These are phyloP conservation scores for Dolomedes plantarius DNA, from an alignment of 2,888 invertebrate species.

Conservation along the genomic window DNA sequence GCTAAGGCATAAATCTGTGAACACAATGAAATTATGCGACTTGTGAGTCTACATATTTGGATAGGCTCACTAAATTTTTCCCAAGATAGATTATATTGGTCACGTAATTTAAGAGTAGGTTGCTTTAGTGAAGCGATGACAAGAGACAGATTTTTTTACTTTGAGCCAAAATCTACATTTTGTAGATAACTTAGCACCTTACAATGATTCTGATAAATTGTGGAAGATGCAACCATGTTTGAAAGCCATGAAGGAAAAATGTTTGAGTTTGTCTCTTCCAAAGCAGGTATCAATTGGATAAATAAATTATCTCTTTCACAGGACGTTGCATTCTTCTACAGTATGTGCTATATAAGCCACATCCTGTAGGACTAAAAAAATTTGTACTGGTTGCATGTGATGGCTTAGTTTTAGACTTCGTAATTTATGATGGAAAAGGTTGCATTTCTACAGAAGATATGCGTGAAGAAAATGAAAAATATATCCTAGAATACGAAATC, in stretches of 20 bases:
- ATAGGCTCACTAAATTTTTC: not conserved
- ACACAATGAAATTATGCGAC: slow-evolving; percentile 2
- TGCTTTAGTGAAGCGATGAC: not conserved
- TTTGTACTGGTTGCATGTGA: slow-evolving; percentile 75
- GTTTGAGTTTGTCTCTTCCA: not conserved
- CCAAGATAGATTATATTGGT: not conserved
- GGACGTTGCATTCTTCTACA: slow-evolving; percentile 72
- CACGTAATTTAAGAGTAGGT: not conserved
- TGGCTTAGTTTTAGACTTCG: slow-evolving; percentile 74
- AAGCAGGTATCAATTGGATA: slow-evolving; percentile 73
- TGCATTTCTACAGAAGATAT: too few species aligned
- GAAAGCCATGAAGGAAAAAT: not conserved
- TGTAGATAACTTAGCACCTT: not conserved
- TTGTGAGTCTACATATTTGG: not conserved
- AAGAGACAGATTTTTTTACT: not conserved
- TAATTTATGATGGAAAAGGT: slow-evolving; percentile 74
- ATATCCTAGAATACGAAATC: too few species aligned
- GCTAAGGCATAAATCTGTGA: not conserved
- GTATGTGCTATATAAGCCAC: slow-evolving; percentile 75
- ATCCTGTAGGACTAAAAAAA: slow-evolving; percentile 76
- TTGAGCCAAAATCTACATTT: not conserved
- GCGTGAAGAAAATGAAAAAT: too few species aligned
- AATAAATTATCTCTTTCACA: slow-evolving; percentile 75
- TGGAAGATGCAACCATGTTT: not conserved
- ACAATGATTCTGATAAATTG: not conserved